Base-by-base conservation (phyloP, 2,888 invertebrate species). In the Drosophila aldrichi region DNA sequence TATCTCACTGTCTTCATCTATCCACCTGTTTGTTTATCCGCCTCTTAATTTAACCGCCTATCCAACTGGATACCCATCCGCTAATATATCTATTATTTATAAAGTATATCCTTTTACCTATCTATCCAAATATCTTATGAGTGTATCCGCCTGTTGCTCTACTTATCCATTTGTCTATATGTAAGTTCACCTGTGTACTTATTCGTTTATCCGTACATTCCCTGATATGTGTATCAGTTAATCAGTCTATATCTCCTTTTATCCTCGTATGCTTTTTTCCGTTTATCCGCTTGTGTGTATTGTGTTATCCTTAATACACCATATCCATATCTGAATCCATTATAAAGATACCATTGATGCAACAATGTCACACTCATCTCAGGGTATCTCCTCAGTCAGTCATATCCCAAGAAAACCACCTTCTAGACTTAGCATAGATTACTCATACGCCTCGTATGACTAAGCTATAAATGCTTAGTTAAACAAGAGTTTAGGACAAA, bases 391-490 rank as follows among this genome's bases (percentile, higher is more conserved):
- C 51, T 3, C n/a, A 20, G 32, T 51, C 18, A 14, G 8, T 3
- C 34, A 22, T 22, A 14, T 36, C 2, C 4, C 36, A 16, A 2
- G 10, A 18, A 18, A 20, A 18, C 36, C 20, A 22, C 0, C 20
- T 1, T 32, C 20, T 3, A 6, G 7, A 1, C 18, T 51, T 18
- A 20, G 38, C 51, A 36, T 36, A 67, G 61, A 70, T 82, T 74
- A 65, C 88, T 80, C 71, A 89, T 84, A 84, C 84, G 84, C 69
- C 62, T 44, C 46, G 82, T 88, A 65, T 76, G 71, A 87, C 70
- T 61, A 70, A 77, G 49, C 58, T 22, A 38, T 54, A 70, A 70
- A 59, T 52, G 25, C 12, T 49, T 54, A 64, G 20, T 18, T 10
- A 63, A 66, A 75, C 36, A 70, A 55, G 46, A 18, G 10, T 12